These are phyloP conservation scores for Watsonalla cultraria DNA, from an alignment of 2,888 invertebrate species.

Conservation along the genomic window DNA sequence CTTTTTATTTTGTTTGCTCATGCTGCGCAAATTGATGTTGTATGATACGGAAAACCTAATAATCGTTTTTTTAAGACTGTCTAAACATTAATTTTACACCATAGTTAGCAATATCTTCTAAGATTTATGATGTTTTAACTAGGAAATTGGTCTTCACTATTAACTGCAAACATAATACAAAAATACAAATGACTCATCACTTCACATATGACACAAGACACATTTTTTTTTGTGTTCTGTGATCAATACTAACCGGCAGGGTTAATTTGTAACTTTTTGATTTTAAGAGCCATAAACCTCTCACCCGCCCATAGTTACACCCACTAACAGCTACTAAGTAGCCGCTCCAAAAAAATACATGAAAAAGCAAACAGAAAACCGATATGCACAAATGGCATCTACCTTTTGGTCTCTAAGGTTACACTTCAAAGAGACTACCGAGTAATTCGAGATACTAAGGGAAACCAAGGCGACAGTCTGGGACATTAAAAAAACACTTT, in stretches of 20 bases:
- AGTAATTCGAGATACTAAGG: conserved; percentile 67
- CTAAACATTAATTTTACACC: too few relatives aligned
- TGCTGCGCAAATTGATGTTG: conserved; percentile 12
- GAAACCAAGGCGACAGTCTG: conserved; percentile 69
- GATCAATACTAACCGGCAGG: not conserved
- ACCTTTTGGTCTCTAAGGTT: conserved; percentile 49
- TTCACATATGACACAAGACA: too few relatives aligned
- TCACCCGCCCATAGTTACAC: conserved; percentile 54
- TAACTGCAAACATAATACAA: too few relatives aligned
- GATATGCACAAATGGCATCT: conserved; percentile 55
- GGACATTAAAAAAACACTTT: conserved; percentile 62
- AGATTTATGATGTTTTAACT: too few relatives aligned
- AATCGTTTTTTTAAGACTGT: not conserved
- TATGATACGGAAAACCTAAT: not conserved
- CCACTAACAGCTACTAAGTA: conserved; percentile 50
- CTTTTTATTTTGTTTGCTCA: conserved; percentile 47
- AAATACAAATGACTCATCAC: too few relatives aligned
- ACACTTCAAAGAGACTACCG: conserved; percentile 66
- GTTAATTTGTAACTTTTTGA: conserved; percentile 26
- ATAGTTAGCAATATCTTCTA: too few relatives aligned
- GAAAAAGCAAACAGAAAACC: conserved; percentile 41
- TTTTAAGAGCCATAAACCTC: conserved; percentile 42
- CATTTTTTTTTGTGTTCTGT: too few relatives aligned
- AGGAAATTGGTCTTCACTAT: too few relatives aligned
- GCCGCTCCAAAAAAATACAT: conserved; percentile 31